These are phyloP conservation scores for Eumacrocentrus americanus DNA, from an alignment of 2,888 invertebrate genomes.

Conservation along the genomic window DNA sequence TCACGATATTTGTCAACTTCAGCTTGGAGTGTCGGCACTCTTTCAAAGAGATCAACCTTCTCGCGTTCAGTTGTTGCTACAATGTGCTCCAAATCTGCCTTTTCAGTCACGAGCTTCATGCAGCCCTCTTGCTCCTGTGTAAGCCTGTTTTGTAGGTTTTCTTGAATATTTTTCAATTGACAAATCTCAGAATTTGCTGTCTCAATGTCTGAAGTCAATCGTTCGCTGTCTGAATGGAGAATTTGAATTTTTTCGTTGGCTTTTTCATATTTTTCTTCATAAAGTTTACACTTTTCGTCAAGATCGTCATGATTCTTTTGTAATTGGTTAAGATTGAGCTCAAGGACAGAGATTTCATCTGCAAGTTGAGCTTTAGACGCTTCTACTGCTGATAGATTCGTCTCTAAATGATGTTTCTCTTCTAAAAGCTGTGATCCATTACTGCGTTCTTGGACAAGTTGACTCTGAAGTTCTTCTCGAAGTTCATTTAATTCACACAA, in stretches of 20 bases:
- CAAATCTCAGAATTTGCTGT: constrained; percentile 5
- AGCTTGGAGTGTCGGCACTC: background rate
- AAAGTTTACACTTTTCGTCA: background rate
- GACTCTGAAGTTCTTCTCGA: constrained; percentile 46
- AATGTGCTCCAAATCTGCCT: constrained; percentile 9
- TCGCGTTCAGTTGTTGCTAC: background rate
- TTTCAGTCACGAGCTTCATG: constrained; percentile 17
- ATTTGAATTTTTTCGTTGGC: constrained; percentile 2
- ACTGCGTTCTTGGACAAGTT: constrained; percentile 49
- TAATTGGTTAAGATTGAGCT: background rate
- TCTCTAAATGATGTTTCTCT: constrained; percentile 20
- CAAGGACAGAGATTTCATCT: constrained; percentile 7
- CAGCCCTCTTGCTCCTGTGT: constrained; percentile 27
- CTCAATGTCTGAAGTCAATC: background rate
- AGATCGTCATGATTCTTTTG: constrained; percentile 20
- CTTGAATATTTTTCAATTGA: constrained; percentile 15
- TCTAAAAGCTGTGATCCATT: constrained; percentile 33
- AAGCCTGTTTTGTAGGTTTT: constrained; percentile 29
- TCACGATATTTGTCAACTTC: background rate
- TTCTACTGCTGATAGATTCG: constrained; percentile 11
- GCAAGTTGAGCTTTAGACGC: constrained; percentile 10
- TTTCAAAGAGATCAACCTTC: background rate
- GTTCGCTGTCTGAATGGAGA: background rate
- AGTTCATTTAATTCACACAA: constrained; percentile 37
- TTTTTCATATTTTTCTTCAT: background rate